Conservation (phyloP, 2,113 vertebrate species). For the Rhegmatorhina hoffmannsi region DNA sequence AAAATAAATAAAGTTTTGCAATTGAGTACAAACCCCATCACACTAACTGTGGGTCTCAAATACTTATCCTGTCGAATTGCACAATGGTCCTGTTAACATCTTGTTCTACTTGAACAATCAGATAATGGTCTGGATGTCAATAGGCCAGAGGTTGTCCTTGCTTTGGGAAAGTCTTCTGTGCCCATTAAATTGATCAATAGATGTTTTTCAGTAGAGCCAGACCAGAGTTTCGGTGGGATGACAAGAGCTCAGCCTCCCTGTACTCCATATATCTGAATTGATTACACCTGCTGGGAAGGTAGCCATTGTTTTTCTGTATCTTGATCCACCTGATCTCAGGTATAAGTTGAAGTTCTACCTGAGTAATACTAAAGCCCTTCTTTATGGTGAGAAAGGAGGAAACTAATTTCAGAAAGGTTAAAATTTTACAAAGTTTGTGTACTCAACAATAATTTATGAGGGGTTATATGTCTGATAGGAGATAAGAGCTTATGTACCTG, state of each 20-base stretch:
- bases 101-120: slow-evolving; percentile 33
- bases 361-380: background rate
- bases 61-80: background rate
- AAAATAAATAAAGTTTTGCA: slow-evolving; percentile 13
- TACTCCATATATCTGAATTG: rapidly evolving
- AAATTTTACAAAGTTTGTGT: slow-evolving; percentile 76
- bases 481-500: slow-evolving; percentile 67
- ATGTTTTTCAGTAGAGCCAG: background rate
- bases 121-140: background rate
- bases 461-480: slow-evolving; percentile 48
- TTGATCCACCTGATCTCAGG: background rate
- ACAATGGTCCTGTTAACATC: background rate
- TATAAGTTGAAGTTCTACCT: slow-evolving; percentile 17
- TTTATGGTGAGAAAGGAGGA: slow-evolving; percentile 45
- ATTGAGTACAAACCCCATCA: background rate
- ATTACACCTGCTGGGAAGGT: background rate
- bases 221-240: background rate
- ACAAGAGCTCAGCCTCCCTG: background rate
- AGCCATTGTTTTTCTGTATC: background rate
- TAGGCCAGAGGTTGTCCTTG: background rate
- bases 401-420: slow-evolving; percentile 66
- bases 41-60: background rate
- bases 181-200: background rate
- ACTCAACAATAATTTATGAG: slow-evolving; percentile 52
- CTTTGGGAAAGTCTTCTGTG: background rate